phyloP scores from a whole-genome alignment of 2,113 vertebrate species.

The Cottus gobio region DNA sequence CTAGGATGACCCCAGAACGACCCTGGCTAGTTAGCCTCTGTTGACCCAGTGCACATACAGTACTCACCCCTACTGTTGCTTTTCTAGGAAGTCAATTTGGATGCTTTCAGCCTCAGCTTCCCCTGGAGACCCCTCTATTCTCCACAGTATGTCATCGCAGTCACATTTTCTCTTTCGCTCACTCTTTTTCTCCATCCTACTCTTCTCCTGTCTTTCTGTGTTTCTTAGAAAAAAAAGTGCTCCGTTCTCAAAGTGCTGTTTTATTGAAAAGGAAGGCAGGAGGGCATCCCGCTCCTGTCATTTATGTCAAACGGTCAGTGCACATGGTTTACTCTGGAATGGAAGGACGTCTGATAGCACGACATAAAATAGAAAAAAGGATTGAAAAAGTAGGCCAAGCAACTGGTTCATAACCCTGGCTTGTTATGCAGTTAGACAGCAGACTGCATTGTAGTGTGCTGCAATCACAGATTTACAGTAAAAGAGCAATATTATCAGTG shows the following conservation, averaged over 20 bases:
- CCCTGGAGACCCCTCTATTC: constrained; percentile 57
- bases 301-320: constrained; percentile 66
- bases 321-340: constrained; percentile 45
- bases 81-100: constrained; percentile 56
- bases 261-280: constrained; percentile 45
- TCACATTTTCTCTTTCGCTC: constrained; percentile 40
- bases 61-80: constrained; percentile 23
- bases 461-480: constrained; percentile 34
- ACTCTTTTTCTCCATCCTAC: constrained; percentile 11
- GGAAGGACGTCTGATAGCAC: constrained; percentile 22
- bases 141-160: constrained; percentile 34
- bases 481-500: constrained; percentile 19
- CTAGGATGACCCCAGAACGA: constrained; percentile 47
- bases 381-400: constrained; percentile 13
- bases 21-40: constrained; percentile 51
- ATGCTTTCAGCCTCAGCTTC: constrained; percentile 54
- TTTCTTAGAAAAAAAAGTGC: constrained; percentile 41
- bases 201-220: constrained; percentile 16
- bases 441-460: constrained; percentile 13
- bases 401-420: constrained; percentile 1
- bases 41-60: constrained; percentile 51
- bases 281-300: constrained; percentile 57
- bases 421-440: constrained; percentile 34
- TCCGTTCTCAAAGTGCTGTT: constrained; percentile 39
- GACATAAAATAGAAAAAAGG: constrained; percentile 16